Base-by-base conservation (phyloP, 2,888 invertebrate genomes). In the Cryptophagus acutangulus region DNA sequence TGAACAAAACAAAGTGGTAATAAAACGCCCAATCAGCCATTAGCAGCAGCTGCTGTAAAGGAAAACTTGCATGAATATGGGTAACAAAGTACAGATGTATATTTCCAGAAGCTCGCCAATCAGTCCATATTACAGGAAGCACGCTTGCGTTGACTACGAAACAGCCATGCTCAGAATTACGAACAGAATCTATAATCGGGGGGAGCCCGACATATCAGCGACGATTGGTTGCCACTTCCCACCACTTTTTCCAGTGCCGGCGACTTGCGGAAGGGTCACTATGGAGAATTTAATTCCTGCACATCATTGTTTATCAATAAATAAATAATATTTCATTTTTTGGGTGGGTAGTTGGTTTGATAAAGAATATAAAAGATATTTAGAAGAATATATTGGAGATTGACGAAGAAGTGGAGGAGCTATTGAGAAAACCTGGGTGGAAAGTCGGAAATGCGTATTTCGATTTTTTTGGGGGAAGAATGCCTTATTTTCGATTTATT, bases 81-180 rank as follows among this genome's bases (percentile, higher is more conserved):
- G 35, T 41, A 33, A 26, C 37, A 38, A 35, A 36, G 26, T 40
- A 36, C 12, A 31, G 43, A 43, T 41, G 36, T 30, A 42, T 31
- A 40, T 43, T 46, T 41, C 38, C 46, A 49, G 48, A 45, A 41
- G 46, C 41, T 47, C 51, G 51, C 58, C 58, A 58, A 57, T 58
- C 55, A 41, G 37, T 42, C 48, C 35, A 38, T 34, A 39, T 29
- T 35, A 33, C 16, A 3, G 1, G 9, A 9, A 30, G 15, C 31
- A 46, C 57, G 59, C 57, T 40, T 36, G 55, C 57, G 52, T 41
- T 16, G 28, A 26, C 35, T 24, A 31, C 37, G 38, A 38, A 58
- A 46, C 55, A 52, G 60, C 60, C 60, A 60, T 60, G 59, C 60
- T 55, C 58, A 45, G 47, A 50, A 48, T 40, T 36, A 28, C 41